Percentiles rank a stretch among this genome's conserved stretches.
Evolutionary conservation across 2,888 invertebrate species (phyloP).

Genomic region (Yponomeuta malinellus): DNA sequence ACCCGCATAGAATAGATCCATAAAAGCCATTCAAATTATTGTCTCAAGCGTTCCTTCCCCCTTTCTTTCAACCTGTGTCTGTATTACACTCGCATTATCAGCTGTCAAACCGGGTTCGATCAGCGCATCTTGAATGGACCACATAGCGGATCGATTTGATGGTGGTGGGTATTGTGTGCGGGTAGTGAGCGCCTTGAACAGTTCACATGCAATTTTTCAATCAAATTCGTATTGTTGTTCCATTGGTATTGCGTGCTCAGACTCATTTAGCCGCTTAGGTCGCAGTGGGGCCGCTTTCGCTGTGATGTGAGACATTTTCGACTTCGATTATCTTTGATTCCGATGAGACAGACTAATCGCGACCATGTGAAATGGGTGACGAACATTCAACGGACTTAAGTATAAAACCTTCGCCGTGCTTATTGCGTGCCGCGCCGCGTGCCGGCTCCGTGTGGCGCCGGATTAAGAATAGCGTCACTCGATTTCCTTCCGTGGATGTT

Average conservation of each 20-base stretch:
- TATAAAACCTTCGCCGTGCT: too few relatives aligned
- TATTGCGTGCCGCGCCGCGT: too few relatives aligned
- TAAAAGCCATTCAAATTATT: constrained; percentile 10
- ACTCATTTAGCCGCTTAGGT: background rate
- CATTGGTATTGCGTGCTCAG: background rate
- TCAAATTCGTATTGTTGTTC: background rate
- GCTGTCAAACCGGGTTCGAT: background rate
- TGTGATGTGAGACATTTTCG: background rate
- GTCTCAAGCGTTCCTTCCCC: constrained; percentile 5
- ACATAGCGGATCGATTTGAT: background rate
- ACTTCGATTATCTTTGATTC: background rate
- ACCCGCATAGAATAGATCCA: constrained; percentile 10
- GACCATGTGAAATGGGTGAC: too few relatives aligned
- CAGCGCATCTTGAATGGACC: background rate
- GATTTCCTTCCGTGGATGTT: too few relatives aligned
- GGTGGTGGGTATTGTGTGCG: background rate
- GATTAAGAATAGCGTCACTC: too few relatives aligned
- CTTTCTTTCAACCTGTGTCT: constrained; percentile 1
- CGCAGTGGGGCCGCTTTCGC: background rate
- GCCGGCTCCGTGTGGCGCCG: too few relatives aligned
- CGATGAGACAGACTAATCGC: too few relatives aligned
- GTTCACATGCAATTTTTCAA: background rate
- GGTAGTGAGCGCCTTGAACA: background rate
- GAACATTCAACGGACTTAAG: too few relatives aligned
- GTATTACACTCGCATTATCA: background rate